Percentiles rank a stretch among this genome's conserved stretches.
These are phyloP conservation scores for Eupithecia pulchellata DNA, from an alignment of 2,888 invertebrate species.

Conservation along the genomic window DNA sequence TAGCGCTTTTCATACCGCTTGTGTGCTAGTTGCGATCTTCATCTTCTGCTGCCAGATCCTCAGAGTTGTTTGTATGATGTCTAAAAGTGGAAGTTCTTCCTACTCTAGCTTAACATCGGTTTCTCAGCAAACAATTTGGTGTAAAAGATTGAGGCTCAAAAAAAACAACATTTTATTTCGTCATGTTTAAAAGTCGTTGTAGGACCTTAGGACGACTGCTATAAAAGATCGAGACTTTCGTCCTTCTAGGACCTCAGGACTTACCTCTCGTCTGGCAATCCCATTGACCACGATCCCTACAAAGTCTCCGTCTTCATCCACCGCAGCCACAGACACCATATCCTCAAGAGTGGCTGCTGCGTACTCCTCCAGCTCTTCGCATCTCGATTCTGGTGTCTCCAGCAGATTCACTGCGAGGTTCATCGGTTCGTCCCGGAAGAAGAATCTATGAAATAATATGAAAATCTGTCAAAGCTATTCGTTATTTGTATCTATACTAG, in stretches of 20 bases:
- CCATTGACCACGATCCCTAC: slow-evolving; percentile 86
- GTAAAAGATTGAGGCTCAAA: too few relatives aligned
- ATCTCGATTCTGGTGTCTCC: slow-evolving; percentile 85
- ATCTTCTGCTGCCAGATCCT: too few relatives aligned
- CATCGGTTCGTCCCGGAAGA: slow-evolving; percentile 90
- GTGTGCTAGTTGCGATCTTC: too few relatives aligned
- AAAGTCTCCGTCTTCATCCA: slow-evolving; percentile 85
- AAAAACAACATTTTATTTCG: too few relatives aligned
- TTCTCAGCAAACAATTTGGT: too few relatives aligned
- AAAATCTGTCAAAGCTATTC: not conserved
- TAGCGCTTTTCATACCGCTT: too few relatives aligned
- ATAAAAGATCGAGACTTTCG: too few relatives aligned
- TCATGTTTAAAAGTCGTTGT: too few relatives aligned
- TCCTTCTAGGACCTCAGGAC: not conserved
- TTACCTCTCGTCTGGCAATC: slow-evolving; percentile 69
- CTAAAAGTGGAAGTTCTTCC: not conserved
- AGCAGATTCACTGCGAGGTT: slow-evolving; percentile 87
- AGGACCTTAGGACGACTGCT: too few relatives aligned
- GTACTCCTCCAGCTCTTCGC: slow-evolving; percentile 88
- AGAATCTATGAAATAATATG: slow-evolving; percentile 73
- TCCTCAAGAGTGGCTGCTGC: slow-evolving; percentile 85
- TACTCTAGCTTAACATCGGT: not conserved
- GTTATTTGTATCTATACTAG: too few relatives aligned
- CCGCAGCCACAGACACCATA: slow-evolving; percentile 87
- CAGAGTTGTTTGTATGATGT: too few relatives aligned